Conservation (phyloP, 2,797 vertebrate genomes). For the Acanthis flammea region DNA sequence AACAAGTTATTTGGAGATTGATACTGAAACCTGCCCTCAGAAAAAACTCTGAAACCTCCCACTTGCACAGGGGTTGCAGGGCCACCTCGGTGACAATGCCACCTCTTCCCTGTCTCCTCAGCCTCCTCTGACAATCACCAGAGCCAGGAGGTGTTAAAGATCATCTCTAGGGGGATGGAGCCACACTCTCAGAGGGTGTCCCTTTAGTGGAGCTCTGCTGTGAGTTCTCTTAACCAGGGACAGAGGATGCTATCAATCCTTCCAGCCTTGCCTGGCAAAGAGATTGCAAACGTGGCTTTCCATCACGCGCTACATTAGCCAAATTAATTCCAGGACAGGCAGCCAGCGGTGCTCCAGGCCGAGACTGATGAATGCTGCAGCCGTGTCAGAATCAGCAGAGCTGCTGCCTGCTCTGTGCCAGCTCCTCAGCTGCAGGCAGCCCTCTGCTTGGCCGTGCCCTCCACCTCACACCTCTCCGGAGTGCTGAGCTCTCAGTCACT, state of each 20-base stretch:
- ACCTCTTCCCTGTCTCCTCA: background rate
- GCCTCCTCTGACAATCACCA: background rate
- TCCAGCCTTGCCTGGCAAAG: background rate
- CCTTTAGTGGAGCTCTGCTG: background rate
- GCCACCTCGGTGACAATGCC: background rate
- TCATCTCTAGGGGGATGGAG: background rate
- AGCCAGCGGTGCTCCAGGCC: background rate
- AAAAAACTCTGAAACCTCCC: background rate
- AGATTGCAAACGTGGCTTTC: background rate
- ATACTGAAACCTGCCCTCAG: background rate
- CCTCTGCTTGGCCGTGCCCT: background rate
- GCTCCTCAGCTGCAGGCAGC: background rate
- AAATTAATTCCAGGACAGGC: constrained; percentile 1
- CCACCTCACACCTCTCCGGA: background rate
- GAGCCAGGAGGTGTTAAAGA: background rate
- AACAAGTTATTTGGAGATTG: background rate
- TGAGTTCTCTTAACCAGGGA: background rate
- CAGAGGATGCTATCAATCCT: background rate
- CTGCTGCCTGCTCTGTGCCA: background rate
- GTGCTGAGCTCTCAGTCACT: background rate
- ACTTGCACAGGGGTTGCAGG: background rate
- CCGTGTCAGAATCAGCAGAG: background rate
- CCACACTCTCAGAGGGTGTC: background rate
- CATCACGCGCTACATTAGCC: background rate
- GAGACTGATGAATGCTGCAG: background rate